Evolutionary conservation across 2,797 vertebrate species (phyloP), one percentile per base, ranked within the genome.

Genomic region (Bufotes viridis): DNA sequence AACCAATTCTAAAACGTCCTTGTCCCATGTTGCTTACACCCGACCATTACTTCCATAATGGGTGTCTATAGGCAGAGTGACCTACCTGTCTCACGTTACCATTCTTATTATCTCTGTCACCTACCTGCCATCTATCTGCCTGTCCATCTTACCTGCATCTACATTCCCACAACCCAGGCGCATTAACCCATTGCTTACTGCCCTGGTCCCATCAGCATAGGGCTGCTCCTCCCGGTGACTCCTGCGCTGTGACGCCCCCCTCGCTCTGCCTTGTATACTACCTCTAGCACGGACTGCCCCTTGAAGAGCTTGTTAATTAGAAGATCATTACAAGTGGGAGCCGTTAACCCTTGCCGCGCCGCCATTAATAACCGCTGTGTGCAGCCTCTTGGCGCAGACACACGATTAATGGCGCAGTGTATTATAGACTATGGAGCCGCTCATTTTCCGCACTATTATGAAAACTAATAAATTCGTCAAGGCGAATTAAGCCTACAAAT

Each of bases 221-320:
- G 0, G 55, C 10, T 57, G 55, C 1, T 57, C 10, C 55, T 11
- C 55, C 55, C 5, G 10, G 10, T 57, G 55, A 17, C 17, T 20
- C 0, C 0, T 7, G 13, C 4, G 58, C 1, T 5, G 18, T 6
- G 15, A 60, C 20, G 14, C 17, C 5, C 58, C 58, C 18, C 14
- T 17, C 20, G 17, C 15, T 18, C 18, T 60, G 58, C 15, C 0
- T 92, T 93, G 95, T 93, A 93, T 94, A 94, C 93, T 95, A 96
- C 95, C 96, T 94, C 96, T 91, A 93, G 92, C 90, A 94, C 93
- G 92, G 91, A 93, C 94, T 94, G 93, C 91, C 95, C 94, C 94
- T 93, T 93, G 93, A 93, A 96, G 93, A 96, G 96, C 95, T 95
- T 95, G 96, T 97, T 99, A 97, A 99, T 98, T 97, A 98, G 94